Conservation (phyloP, 2,797 vertebrate genomes). For the Trachops cirrhosus region DNA sequence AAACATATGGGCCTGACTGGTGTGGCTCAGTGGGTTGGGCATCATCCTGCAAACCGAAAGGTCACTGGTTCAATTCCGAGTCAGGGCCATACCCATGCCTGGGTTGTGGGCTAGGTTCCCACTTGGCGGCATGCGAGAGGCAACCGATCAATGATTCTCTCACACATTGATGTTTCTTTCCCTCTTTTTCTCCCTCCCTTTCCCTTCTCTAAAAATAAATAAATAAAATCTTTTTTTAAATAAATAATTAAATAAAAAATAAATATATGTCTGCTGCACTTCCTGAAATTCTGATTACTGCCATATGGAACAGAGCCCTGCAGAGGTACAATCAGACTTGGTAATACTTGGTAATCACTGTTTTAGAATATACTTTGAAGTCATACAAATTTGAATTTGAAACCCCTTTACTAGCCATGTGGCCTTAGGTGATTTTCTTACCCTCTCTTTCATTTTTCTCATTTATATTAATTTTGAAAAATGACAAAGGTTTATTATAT, state of each 20-base stretch:
- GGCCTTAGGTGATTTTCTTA: background rate
- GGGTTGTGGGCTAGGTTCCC: background rate
- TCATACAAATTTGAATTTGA: background rate
- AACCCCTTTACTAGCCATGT: background rate
- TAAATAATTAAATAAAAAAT: background rate
- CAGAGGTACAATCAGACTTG: background rate
- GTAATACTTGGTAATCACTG: background rate
- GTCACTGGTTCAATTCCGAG: background rate
- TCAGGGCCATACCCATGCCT: background rate
- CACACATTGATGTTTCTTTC: background rate
- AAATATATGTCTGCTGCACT: background rate
- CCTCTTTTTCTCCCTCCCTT: background rate
- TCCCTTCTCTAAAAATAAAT: background rate
- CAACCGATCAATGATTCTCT: background rate
- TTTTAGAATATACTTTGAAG: background rate
- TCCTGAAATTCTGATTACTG: background rate
- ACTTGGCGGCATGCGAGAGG: background rate
- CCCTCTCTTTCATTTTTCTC: background rate
- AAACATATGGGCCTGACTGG: background rate
- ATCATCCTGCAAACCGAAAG: background rate
- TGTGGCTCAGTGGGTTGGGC: background rate
- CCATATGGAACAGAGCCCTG: background rate
- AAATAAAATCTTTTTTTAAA: background rate
- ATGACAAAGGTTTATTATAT: background rate
- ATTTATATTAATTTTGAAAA: background rate